Evolutionary conservation across 2,888 invertebrate species (phyloP), one percentile per base, ranked within the genome.

Genomic region (Pseudanteris insignis): DNA sequence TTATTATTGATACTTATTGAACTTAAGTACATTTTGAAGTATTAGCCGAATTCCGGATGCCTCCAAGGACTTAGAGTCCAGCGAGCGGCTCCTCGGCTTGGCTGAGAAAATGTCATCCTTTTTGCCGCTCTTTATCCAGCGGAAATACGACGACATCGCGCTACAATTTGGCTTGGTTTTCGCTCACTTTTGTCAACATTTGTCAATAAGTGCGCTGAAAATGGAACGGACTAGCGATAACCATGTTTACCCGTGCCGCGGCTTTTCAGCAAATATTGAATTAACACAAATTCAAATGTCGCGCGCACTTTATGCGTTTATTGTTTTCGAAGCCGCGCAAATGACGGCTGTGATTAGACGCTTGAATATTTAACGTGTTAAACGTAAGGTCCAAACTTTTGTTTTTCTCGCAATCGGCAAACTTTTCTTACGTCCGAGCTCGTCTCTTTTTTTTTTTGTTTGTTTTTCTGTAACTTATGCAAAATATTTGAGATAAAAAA

Each of bases 11-110:
- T 7, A 6, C 2, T 6, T 14, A 14, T 14, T 32, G 14, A 32
- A 9, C 2, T n/a, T 26, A 28, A 28, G 8, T 58, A 58, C 50
- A 38, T 58, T 58, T 50, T 58, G 57, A 7, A 87, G 81, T 44
- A 87, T 83, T 29, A 85, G 76, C 44, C 84, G 83, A 62, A 89
- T 84, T 24, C 89, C 90, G 54, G 88, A 88, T 47, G 86, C 81
- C 73, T 89, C 89, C 72, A 90, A 80, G 5, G 88, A 85, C 64
- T 87, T 85, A 15, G 89, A 86, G 77, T 90, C 90, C 77, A 90
- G 79, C 1, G 90, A 90, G 59, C 88, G 83, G 77, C 89, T 90
- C 44, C 90, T 84, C 6, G 88, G 89, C 70, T 90, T 80, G 33
- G 84, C 82, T 73, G 81, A 83, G 69, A 83, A 83, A 68, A 82